These are phyloP conservation scores for Araneus ventricosus DNA, from an alignment of 1,140 invertebrate species.

Conservation along the genomic window DNA sequence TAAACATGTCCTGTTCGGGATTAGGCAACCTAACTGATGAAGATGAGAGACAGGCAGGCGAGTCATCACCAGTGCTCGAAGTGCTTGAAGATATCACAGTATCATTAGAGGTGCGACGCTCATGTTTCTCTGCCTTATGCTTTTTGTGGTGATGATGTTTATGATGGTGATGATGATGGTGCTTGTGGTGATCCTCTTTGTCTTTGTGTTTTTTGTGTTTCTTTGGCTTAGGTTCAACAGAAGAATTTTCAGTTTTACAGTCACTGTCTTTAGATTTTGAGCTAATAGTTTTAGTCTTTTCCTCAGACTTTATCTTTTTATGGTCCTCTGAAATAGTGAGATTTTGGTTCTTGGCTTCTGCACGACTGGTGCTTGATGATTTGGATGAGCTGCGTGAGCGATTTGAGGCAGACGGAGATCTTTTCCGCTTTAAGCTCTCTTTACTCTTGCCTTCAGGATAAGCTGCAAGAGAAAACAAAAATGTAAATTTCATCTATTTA, in stretches of 20 bases:
- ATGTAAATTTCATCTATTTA: neutral
- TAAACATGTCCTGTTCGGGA: conserved; percentile 53
- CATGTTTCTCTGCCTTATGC: conserved; percentile 77
- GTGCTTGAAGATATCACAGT: conserved; percentile 68
- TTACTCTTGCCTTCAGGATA: conserved; percentile 5
- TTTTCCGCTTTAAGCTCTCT: conserved; percentile 35
- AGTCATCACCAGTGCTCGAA: conserved; percentile 37
- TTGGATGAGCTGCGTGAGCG: conserved; percentile 64
- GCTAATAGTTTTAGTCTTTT: neutral
- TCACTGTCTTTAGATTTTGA: conserved; percentile 31
- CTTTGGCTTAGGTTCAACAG: conserved; percentile 79
- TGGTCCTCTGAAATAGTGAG: neutral
- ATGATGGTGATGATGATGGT: conserved; percentile 88
- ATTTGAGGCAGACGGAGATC: conserved; percentile 57
- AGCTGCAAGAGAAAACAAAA: neutral
- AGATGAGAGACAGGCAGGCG: neutral
- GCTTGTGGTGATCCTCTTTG: conserved; percentile 75
- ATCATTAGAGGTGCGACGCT: conserved; percentile 74
- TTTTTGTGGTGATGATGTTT: conserved; percentile 86
- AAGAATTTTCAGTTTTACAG: neutral
- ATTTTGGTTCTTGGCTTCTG: conserved; percentile 9
- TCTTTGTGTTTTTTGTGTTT: conserved; percentile 83
- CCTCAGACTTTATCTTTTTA: conserved; percentile 45
- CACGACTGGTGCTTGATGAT: conserved; percentile 21
- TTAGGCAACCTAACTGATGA: neutral